A percentile compares a stretch with the other conserved stretches of the same genome.
These are phyloP conservation scores for Sinelater perroti DNA, from an alignment of 2,888 invertebrate genomes.

Conservation along the genomic window DNA sequence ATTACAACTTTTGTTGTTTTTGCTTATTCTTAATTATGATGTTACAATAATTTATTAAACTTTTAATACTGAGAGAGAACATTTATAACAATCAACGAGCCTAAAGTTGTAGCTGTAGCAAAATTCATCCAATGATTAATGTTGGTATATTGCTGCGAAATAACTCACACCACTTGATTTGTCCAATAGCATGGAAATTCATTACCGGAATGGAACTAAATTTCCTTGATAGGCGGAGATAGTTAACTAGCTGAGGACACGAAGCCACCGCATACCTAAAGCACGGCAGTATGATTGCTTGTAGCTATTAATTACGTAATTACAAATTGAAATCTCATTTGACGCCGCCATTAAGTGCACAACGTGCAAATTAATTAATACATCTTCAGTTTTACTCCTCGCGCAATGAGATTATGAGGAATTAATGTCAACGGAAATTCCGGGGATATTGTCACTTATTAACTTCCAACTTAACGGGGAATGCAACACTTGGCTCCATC, in stretches of 20 bases:
- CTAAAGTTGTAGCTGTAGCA: too few species aligned
- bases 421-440: conserved; percentile 16
- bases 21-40: too few species aligned
- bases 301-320: conserved; percentile 29
- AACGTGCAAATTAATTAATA: conserved; percentile 19
- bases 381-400: conserved; percentile 16
- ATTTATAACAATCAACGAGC: too few species aligned
- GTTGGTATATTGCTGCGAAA: too few species aligned
- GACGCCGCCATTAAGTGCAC: conserved; percentile 18
- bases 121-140: too few species aligned
- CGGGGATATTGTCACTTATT: conserved; percentile 17
- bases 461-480: conserved; percentile 17
- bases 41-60: too few species aligned
- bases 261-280: conserved; percentile 11
- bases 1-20: too few species aligned
- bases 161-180: too few species aligned
- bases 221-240: conserved; percentile 9
- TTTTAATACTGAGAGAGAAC: too few species aligned
- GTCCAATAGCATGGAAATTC: too few species aligned
- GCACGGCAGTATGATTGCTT: conserved; percentile 18
- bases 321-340: conserved; percentile 23
- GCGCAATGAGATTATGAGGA: conserved; percentile 13
- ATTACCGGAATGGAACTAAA: conserved; percentile 23
- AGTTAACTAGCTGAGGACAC: conserved; percentile 10
- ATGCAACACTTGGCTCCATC: conserved; percentile 18